Evolutionary conservation across 2,888 invertebrate species (phyloP).

Genomic region (Leptinotarsa haldemani): DNA sequence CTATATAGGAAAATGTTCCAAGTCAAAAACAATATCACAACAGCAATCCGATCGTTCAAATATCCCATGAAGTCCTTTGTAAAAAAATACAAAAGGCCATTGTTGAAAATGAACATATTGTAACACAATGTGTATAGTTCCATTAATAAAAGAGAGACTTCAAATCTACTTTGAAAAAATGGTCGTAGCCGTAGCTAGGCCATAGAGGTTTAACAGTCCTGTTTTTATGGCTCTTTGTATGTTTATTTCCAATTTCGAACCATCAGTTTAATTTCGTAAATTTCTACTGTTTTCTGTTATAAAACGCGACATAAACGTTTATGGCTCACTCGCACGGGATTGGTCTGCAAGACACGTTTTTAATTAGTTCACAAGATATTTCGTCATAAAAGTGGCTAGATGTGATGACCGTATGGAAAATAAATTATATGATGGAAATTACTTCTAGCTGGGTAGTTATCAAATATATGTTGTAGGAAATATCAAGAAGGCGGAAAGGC

Average conservation of each 20-base stretch:
- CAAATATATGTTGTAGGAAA: no score
- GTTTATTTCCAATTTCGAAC: constrained; percentile 32
- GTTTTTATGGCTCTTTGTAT: constrained; percentile 30
- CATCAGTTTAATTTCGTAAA: constrained; percentile 22
- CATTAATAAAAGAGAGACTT: constrained; percentile 10
- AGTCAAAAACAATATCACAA: constrained; percentile 1
- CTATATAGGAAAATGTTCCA: neutral
- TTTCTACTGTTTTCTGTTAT: constrained; percentile 25
- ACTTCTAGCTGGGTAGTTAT: neutral
- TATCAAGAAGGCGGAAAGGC: no score
- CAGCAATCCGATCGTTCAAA: neutral
- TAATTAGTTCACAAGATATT: constrained; percentile 22
- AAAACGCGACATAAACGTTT: constrained; percentile 22
- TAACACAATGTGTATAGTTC: constrained; percentile 8
- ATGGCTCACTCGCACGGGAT: constrained; percentile 22
- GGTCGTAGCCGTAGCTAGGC: neutral
- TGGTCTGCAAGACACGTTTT: constrained; percentile 24
- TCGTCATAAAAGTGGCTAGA: constrained; percentile 19
- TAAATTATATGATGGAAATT: neutral
- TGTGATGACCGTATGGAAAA: constrained; percentile 4
- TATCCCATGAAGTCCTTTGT: constrained; percentile 13
- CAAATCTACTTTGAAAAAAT: constrained; percentile 19
- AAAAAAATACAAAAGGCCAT: constrained; percentile 5
- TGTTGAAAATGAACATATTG: constrained; percentile 4
- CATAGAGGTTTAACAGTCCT: constrained; percentile 20